Evolutionary conservation across 2,797 vertebrate species (phyloP), one percentile per base, ranked within the genome.

Genomic region (Nothura maculosa): DNA sequence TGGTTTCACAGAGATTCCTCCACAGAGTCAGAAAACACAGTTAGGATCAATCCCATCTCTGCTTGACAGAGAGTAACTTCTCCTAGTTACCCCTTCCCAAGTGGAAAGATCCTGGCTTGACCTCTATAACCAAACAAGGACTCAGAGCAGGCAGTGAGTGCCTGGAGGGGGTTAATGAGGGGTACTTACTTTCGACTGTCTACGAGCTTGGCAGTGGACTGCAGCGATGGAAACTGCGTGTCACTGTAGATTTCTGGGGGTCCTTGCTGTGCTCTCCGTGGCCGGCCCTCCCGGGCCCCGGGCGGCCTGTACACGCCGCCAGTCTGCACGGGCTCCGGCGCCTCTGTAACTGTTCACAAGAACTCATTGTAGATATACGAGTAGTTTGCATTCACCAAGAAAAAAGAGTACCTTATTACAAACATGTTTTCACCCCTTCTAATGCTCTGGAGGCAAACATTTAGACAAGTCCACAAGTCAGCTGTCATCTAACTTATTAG

Each of bases 201-300:
- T 93, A 98, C 98, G 11, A 99, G 99, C 98, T 99, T 99, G 97
- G 99, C 98, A 16, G 99, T 99, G 95, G 99, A 97, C 85, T 99
- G 98, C 96, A 99, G 97, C 6, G 99, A 99, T 48, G 99, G 99
- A 96, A 99, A 99, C 97, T 99, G 99, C 4, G 99, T 91, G 50
- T 99, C 99, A 4, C 97, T 99, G 93, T 96, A 99, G 96, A 99
- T 99, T 96, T 99, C 99, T 10, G 99, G 99, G 32, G 99, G 99
- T 66, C 99, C 99, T 95, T 99, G 99, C 81, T 93, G 97, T 27
- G 95, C 98, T 89, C 98, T 97, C 92, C 98, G 98, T 20, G 97
- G 97, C 60, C 98, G 97, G 86, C 98, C 96, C 95, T 98, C 97
- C 88, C 99, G 98, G 95, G 99, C 99, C 4, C 99, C 99, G 3